These are phyloP conservation scores for Drosophila pseudoananassae DNA, from an alignment of 1,140 invertebrate genomes.

Conservation along the genomic window DNA sequence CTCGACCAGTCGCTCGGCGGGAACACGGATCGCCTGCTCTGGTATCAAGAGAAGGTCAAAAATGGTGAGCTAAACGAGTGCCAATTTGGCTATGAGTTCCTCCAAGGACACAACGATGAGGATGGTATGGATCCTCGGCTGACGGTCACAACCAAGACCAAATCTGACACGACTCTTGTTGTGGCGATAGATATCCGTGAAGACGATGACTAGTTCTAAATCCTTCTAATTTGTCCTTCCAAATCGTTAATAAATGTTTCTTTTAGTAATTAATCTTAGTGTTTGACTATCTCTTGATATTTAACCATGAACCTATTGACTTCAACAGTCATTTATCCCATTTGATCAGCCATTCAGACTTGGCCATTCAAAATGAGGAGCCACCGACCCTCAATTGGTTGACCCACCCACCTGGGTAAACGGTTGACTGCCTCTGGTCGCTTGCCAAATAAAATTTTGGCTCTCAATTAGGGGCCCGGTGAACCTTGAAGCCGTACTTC, in stretches of 20 bases:
- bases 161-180: not conserved
- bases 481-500: slow-evolving; percentile 63
- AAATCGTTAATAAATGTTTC: slow-evolving; percentile 9
- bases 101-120: slow-evolving; percentile 11
- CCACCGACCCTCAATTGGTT: not conserved
- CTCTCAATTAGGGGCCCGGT: slow-evolving; percentile 63
- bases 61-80: slow-evolving; percentile 59
- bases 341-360: not conserved
- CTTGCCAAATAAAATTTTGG: slow-evolving; percentile 39
- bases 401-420: slow-evolving; percentile 33
- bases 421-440: slow-evolving; percentile 33
- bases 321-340: not conserved
- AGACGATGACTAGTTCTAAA: not conserved
- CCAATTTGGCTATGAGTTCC: slow-evolving; percentile 63
- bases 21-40: slow-evolving; percentile 72
- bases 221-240: not conserved
- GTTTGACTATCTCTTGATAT: not conserved
- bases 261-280: not conserved
- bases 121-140: not conserved
- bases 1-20: slow-evolving; percentile 76
- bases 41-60: slow-evolving; percentile 59
- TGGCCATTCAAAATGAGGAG: slow-evolving; percentile 8
- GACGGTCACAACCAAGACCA: not conserved
- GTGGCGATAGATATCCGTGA: not conserved
- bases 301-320: not conserved